A percentile compares a stretch with the other conserved stretches of the same genome.
phyloP scores from a whole-genome alignment of 2,797 vertebrate species.

The Synanceia verrucosa region DNA sequence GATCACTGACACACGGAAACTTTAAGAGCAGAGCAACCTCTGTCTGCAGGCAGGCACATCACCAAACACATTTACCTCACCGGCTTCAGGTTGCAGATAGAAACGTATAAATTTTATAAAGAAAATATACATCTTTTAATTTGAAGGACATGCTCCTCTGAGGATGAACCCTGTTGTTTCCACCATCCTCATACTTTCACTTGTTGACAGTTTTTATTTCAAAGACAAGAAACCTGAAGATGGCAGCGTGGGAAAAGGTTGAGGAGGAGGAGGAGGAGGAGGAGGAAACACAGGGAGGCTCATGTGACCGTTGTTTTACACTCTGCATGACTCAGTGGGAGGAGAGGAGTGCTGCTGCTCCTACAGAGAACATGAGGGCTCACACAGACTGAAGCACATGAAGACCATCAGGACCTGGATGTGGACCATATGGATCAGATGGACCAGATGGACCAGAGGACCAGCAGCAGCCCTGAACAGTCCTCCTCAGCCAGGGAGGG shows the following conservation, averaged over 20 bases:
- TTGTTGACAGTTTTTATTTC: neutral
- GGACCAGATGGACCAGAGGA: slow-evolving; percentile 78
- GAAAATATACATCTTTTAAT: too few relatives aligned
- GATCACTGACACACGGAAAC: too few relatives aligned
- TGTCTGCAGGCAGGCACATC: too few relatives aligned
- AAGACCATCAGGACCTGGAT: neutral
- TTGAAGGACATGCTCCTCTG: neutral
- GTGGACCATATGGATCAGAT: neutral
- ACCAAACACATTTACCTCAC: neutral
- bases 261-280: slow-evolving; percentile 38
- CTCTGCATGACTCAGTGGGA: slow-evolving; percentile 23
- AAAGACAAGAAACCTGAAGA: slow-evolving; percentile 1
- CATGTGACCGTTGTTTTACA: slow-evolving; percentile 43
- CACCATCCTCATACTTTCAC: neutral
- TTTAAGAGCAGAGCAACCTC: too few relatives aligned
- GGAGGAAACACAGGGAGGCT: slow-evolving; percentile 4
- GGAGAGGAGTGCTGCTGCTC: slow-evolving; percentile 16
- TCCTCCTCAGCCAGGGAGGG: slow-evolving; percentile 68
- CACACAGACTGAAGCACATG: slow-evolving; percentile 7
- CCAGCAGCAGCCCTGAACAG: slow-evolving; percentile 39
- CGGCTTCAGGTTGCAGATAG: neutral
- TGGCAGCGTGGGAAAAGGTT: slow-evolving; percentile 36
- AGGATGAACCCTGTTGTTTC: neutral
- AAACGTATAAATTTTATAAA: too few relatives aligned
- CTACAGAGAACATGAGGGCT: slow-evolving; percentile 10